These are phyloP conservation scores for Hirundichthys speculiger DNA, from an alignment of 2,113 vertebrate genomes.

Conservation along the genomic window DNA sequence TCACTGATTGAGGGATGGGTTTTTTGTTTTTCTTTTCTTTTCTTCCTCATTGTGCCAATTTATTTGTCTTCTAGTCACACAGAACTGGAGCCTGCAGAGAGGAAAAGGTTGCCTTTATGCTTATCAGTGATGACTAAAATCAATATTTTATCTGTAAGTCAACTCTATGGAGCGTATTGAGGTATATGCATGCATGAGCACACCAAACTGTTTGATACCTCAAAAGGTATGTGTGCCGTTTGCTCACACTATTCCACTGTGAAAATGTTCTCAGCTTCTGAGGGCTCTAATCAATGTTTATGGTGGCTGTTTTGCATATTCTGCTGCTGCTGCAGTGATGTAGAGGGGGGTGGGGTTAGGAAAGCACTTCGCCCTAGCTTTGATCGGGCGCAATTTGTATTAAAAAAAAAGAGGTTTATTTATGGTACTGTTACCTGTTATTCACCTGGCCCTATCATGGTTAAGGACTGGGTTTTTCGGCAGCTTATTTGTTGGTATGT, in stretches of 20 bases:
- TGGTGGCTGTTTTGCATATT: constrained; percentile 9
- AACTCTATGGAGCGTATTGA: constrained; percentile 29
- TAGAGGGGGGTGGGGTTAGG: not conserved
- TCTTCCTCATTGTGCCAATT: constrained; percentile 68
- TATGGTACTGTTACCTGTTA: constrained; percentile 54
- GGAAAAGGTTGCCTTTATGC: constrained; percentile 39
- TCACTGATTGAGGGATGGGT: constrained; percentile 13
- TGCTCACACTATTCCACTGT: constrained; percentile 65
- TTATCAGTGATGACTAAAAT: not conserved
- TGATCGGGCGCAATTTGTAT: constrained; percentile 53
- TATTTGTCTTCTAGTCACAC: constrained; percentile 41
- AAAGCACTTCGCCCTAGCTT: constrained; percentile 1
- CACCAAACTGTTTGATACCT: constrained; percentile 51
- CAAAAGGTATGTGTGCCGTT: constrained; percentile 39
- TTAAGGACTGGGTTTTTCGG: constrained; percentile 42
- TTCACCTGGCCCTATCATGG: constrained; percentile 19
- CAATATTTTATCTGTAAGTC: constrained; percentile 33
- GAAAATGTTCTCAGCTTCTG: constrained; percentile 43
- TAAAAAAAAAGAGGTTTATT: constrained; percentile 26
- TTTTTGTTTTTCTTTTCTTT: constrained; percentile 14
- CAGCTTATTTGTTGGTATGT: constrained; percentile 57
- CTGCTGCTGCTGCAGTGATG: not conserved
- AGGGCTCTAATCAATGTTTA: constrained; percentile 37
- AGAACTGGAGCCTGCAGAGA: constrained; percentile 22
- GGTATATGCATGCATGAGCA: constrained; percentile 61